phyloP scores from a whole-genome alignment of 2,113 vertebrate genomes.

The Colinus virginianus region DNA sequence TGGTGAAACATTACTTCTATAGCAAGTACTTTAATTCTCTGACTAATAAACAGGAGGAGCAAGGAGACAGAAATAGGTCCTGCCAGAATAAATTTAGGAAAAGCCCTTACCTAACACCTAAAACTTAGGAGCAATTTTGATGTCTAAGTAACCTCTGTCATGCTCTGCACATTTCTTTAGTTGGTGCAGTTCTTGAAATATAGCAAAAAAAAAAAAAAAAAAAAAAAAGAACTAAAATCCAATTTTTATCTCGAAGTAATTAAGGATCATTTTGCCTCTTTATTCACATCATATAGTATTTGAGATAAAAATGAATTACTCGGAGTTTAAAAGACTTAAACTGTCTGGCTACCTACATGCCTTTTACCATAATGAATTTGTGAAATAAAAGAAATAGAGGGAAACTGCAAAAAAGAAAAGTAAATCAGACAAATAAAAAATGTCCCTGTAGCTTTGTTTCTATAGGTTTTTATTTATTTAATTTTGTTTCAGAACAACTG shows the following conservation, averaged over 20 bases:
- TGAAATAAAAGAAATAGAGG: not conserved
- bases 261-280: not conserved
- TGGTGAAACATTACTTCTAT: not conserved
- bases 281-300: not conserved
- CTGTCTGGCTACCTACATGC: not conserved
- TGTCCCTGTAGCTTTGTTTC: not conserved
- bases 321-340: not conserved
- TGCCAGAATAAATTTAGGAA: not conserved
- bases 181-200: not conserved
- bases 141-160: not conserved
- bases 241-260: not conserved
- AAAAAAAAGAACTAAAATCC: not conserved
- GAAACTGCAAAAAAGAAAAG: not conserved
- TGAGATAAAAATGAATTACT: not conserved
- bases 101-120: not conserved
- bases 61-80: not conserved
- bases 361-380: not conserved
- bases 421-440: not conserved
- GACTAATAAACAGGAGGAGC: not conserved
- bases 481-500: not conserved
- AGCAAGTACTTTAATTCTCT: not conserved
- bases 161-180: not conserved
- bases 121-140: not conserved
- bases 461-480: not conserved
- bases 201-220: not conserved